Percentiles rank a stretch among this genome's conserved stretches.
Conservation (phyloP, 2,113 vertebrate genomes). For the Plotosus lineatus region DNA sequence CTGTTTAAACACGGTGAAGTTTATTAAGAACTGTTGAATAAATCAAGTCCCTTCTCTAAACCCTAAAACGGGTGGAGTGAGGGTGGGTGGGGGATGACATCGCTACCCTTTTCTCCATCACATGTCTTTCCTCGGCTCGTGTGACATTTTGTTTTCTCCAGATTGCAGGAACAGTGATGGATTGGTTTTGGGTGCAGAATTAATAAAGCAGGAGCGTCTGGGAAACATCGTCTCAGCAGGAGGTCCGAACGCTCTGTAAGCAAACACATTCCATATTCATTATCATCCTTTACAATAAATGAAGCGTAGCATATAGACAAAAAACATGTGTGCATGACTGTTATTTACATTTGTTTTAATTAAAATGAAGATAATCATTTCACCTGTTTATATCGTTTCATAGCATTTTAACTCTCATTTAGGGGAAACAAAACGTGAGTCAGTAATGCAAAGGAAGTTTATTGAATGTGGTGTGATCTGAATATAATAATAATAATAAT, state of each 20-base stretch:
- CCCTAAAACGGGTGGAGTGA: too few species aligned
- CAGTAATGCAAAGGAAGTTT: constrained; percentile 60
- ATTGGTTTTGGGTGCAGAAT: constrained; percentile 70
- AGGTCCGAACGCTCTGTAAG: constrained; percentile 58
- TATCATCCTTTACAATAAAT: constrained; percentile 62
- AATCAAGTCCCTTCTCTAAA: constrained; percentile 1
- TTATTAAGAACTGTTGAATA: constrained; percentile 29
- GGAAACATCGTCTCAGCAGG: constrained; percentile 62
- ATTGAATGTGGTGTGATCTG: constrained; percentile 54
- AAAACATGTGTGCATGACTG: constrained; percentile 54
- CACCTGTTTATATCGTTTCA: constrained; percentile 57
- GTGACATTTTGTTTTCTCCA: constrained; percentile 45
- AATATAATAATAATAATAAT: constrained; percentile 59
- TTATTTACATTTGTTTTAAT: constrained; percentile 70
- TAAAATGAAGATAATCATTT: constrained; percentile 69
- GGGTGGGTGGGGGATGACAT: constrained; percentile 6
- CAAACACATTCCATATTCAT: constrained; percentile 77
- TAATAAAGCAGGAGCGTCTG: constrained; percentile 66
- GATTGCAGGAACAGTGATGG: constrained; percentile 62
- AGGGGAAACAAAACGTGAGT: constrained; percentile 52
- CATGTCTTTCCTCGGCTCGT: constrained; percentile 29
- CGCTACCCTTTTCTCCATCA: background rate
- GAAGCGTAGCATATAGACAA: constrained; percentile 60
- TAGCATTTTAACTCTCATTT: constrained; percentile 64
- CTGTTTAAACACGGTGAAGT: background rate